Conservation (phyloP, 92 coral and sea anemone genomes). For the Montipora capitata region DNA sequence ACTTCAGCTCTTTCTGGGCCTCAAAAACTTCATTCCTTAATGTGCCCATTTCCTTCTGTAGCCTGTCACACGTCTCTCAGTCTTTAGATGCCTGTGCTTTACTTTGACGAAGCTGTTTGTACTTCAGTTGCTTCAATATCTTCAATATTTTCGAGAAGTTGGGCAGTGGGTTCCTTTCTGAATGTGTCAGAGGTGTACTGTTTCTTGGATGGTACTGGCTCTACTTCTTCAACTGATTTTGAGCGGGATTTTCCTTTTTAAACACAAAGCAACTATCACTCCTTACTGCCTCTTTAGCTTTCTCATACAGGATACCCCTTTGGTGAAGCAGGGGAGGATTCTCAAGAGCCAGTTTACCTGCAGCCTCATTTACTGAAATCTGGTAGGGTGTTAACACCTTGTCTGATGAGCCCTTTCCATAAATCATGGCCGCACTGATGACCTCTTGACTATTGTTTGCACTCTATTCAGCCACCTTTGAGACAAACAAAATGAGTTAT, state of each 20-base stretch:
- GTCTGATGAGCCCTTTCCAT: constrained; percentile 26
- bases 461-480: not conserved
- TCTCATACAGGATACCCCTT: constrained; percentile 54
- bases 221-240: not conserved
- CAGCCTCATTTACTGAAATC: constrained; percentile 17
- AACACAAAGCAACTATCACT: constrained; percentile 36
- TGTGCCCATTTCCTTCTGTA: constrained; percentile 60
- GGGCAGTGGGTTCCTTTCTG: constrained; percentile 46
- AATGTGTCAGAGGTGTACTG: constrained; percentile 54
- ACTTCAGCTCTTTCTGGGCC: constrained; percentile 35
- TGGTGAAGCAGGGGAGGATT: constrained; percentile 15
- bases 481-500: not conserved
- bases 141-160: constrained; percentile 67
- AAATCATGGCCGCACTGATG: constrained; percentile 10
- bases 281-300: constrained; percentile 63
- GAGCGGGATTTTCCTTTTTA: constrained; percentile 65
- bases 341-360: constrained; percentile 29
- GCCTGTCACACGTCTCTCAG: constrained; percentile 68
- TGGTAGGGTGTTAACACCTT: constrained; percentile 25
- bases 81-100: constrained; percentile 67
- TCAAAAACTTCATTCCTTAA: constrained; percentile 41
- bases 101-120: constrained; percentile 38
- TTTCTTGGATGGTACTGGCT: constrained; percentile 17
- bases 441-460: constrained; percentile 1
- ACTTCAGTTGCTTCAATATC: constrained; percentile 66